Base-by-base conservation (phyloP, 2,797 vertebrate genomes). In the Falco biarmicus region DNA sequence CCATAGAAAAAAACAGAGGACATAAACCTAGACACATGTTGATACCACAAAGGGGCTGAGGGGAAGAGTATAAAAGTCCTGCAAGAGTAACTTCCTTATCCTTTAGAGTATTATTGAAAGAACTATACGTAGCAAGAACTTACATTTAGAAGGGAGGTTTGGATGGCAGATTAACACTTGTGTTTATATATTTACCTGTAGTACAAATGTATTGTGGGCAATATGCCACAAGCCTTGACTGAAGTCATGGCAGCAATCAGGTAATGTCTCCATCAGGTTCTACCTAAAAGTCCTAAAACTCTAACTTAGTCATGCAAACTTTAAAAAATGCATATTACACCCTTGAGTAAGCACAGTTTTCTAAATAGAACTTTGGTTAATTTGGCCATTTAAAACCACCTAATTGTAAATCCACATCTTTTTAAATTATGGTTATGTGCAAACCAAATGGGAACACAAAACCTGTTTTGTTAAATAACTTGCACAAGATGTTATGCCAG, bases 401-500 rank as follows among this genome's bases (percentile, higher is more conserved):
- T 84, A 9, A 65, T 31, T 84, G 56, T 77, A 90, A 71, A 89
- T 70, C 22, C 70, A 89, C n/a, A 48, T 69, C 64, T 94, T 92
- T 91, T 90, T 39, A 75, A 91, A 78, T 86, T 75, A 85, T 6
- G 0, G 9, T 64, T 92, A 88, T 78, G 69, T 73, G 69, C 37
- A 88, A 93, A 92, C 73, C 65, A 69, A 69, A 90, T 51, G 61
- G 64, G 63, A 96, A 80, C 69, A 88, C 2, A 13, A 92, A 96
- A 86, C 25, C 47, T 84, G 37, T 21, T 91, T 94, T 93, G 66
- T 80, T 83, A 95, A 96, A 81, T 87, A 94, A 85, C 54, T 89
- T 93, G 20, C 26, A 60, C 53, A 77, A 63, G 68, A 91, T 80
- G 13, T 76, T 82, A 85, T 75, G 76, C 54, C 73, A 94, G 76